A percentile compares a stretch with the other conserved stretches of the same genome.
Conservation (phyloP, 2,888 invertebrate genomes). For the Lottia scabra region DNA sequence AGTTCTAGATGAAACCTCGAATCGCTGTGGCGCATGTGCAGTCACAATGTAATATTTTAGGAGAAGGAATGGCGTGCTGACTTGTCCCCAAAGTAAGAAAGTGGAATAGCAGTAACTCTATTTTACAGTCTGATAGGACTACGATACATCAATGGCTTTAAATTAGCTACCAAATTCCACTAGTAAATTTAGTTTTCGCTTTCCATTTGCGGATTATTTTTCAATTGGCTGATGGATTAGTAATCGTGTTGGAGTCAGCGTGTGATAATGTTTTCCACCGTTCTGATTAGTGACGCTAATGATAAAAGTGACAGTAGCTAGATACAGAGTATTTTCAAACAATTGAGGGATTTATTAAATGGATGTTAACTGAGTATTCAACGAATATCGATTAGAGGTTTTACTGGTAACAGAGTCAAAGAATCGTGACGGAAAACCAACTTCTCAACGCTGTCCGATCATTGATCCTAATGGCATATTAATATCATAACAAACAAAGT, state of each 20-base stretch:
- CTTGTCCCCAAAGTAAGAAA: neutral
- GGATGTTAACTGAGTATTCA: no score
- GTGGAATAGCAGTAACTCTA: neutral
- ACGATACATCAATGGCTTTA: neutral
- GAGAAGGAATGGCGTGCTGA: slow-evolving; percentile 2
- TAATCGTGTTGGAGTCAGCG: no score
- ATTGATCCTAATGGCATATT: no score
- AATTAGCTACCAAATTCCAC: neutral
- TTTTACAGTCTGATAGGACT: neutral
- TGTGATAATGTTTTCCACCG: no score
- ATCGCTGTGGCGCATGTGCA: slow-evolving; percentile 17
- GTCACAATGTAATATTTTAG: slow-evolving; percentile 17
- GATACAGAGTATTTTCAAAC: no score
- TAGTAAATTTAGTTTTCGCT: neutral
- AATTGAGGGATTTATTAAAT: no score
- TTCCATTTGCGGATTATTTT: neutral
- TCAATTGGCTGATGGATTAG: no score
- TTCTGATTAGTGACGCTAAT: neutral
- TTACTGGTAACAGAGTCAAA: no score
- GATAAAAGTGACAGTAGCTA: neutral
- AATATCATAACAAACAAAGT: no score
- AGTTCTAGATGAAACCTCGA: slow-evolving; percentile 17
- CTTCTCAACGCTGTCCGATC: no score
- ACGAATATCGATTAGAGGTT: no score
- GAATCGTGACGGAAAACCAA: no score